A percentile compares a stretch with the other conserved stretches of the same genome.
phyloP scores from a whole-genome alignment of 2,113 vertebrate species.

The Amia ocellicauda region DNA sequence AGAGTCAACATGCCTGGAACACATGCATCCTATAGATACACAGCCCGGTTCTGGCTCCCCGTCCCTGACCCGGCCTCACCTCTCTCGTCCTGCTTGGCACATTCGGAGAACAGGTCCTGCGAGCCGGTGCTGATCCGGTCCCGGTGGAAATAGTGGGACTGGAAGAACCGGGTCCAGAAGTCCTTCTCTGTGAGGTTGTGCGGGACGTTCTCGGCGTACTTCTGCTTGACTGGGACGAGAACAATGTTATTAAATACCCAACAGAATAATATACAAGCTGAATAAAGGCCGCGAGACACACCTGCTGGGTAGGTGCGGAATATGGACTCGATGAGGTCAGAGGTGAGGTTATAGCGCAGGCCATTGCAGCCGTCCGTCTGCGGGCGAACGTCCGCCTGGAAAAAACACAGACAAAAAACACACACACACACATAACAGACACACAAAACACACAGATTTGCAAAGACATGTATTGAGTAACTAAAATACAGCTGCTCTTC shows the following conservation, averaged over 20 bases:
- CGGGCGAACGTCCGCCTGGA: slow-evolving; percentile 92
- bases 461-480: not conserved
- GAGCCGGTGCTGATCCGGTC: slow-evolving; percentile 90
- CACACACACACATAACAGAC: not conserved
- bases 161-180: slow-evolving; percentile 98
- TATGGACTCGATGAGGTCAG: slow-evolving; percentile 96
- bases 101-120: slow-evolving; percentile 96
- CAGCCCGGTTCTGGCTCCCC: too few relatives aligned
- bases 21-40: too few relatives aligned
- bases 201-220: slow-evolving; percentile 95
- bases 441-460: not conserved
- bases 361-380: slow-evolving; percentile 98
- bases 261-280: too few relatives aligned
- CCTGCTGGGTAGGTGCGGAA: slow-evolving; percentile 98
- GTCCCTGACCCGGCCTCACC: slow-evolving; percentile 56
- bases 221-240: slow-evolving; percentile 86
- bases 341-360: slow-evolving; percentile 92
- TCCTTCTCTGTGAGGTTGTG: slow-evolving; percentile 94
- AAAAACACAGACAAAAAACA: slow-evolving; percentile 8
- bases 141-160: slow-evolving; percentile 98
- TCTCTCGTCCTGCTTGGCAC: slow-evolving; percentile 95
- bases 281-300: too few relatives aligned
- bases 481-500: not conserved
- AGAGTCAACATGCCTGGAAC: too few relatives aligned
- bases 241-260: not conserved